phyloP scores from a whole-genome alignment of 2,113 vertebrate species.

The Bothrops jararaca region DNA sequence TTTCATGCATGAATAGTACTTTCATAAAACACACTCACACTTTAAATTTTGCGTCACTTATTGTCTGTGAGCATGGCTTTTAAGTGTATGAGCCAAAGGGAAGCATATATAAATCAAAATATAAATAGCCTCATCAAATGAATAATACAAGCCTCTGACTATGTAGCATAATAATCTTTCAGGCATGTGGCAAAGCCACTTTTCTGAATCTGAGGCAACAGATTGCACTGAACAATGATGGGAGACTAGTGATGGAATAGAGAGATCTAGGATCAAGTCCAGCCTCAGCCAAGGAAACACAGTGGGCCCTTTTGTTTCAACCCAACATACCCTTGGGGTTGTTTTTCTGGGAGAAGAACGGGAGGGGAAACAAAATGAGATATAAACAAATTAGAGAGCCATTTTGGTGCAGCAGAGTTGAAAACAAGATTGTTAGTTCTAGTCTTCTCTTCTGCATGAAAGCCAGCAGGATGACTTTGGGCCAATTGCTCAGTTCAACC shows the following conservation, averaged over 20 bases:
- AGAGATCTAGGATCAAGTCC: not conserved
- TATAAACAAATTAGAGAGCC: not conserved
- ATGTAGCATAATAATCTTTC: not conserved
- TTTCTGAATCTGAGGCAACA: not conserved
- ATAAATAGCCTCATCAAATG: not conserved
- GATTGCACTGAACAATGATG: not conserved
- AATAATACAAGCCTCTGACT: not conserved
- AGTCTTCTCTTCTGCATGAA: not conserved
- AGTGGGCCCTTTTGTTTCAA: not conserved
- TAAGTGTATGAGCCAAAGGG: not conserved
- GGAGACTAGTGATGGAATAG: not conserved
- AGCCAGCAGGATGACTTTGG: not conserved
- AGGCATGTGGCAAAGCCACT: not conserved
- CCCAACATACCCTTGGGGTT: not conserved
- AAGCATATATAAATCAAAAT: not conserved
- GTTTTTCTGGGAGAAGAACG: not conserved
- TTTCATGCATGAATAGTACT: not conserved
- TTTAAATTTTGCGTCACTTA: not conserved
- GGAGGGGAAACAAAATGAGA: not conserved
- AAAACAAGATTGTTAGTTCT: not conserved
- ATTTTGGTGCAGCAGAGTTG: not conserved
- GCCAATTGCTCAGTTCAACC: not conserved
- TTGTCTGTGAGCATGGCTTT: not conserved
- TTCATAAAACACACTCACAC: not conserved
- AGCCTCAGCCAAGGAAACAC: not conserved